Conservation (phyloP, 2,888 invertebrate species). For the Lycia hirtaria region DNA sequence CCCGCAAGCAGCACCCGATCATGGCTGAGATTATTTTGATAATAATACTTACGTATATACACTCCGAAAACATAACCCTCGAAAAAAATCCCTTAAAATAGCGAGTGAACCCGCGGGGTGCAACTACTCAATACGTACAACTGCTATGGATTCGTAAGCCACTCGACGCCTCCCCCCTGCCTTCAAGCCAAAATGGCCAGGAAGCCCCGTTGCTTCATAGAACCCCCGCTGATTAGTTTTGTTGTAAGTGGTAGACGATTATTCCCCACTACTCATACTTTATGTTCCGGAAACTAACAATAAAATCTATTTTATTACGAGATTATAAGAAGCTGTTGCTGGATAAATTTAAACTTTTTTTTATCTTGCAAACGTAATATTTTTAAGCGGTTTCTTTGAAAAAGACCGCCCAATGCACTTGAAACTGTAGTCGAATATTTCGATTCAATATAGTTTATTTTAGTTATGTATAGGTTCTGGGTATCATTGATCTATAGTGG, state of each 20-base stretch:
- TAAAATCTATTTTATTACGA: slow-evolving; percentile 26
- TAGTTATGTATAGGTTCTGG: no score
- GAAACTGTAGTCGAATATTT: no score
- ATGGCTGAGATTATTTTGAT: no score
- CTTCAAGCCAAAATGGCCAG: slow-evolving; percentile 16
- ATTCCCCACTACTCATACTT: slow-evolving; percentile 21
- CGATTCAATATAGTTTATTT: no score
- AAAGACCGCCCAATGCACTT: no score
- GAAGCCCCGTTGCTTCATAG: slow-evolving; percentile 30
- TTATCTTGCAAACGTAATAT: neutral
- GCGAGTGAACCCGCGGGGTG: no score
- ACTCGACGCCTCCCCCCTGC: slow-evolving; percentile 1
- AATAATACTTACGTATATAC: no score
- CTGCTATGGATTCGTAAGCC: neutral
- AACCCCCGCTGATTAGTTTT: slow-evolving; percentile 32
- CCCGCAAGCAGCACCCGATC: no score
- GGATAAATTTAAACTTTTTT: neutral
- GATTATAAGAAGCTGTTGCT: slow-evolving; percentile 8
- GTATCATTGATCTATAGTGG: no score
- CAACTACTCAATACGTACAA: neutral
- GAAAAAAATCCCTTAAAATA: no score
- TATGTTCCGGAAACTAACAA: slow-evolving; percentile 29
- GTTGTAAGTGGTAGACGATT: neutral
- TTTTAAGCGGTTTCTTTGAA: no score
- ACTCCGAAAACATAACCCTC: no score